Percentiles rank a stretch among this genome's conserved stretches.
Conservation (phyloP, 2,797 vertebrate genomes). For the Danio kyathit region DNA sequence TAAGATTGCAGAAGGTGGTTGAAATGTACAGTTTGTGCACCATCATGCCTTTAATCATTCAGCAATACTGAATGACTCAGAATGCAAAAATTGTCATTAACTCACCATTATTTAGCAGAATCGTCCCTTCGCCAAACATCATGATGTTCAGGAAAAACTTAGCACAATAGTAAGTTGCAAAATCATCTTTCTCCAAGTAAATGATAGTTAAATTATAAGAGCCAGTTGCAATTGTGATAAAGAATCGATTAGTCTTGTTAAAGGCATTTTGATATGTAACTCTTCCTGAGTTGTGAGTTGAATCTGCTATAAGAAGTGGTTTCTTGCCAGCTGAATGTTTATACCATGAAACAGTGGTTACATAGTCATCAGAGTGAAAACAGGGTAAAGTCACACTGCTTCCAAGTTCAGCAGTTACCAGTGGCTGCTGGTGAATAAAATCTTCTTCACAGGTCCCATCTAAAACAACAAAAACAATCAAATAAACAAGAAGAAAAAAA, state of each 20-base stretch:
- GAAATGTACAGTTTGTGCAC: too few species aligned
- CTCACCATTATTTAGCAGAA: slow-evolving; percentile 39
- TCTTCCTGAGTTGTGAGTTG: neutral
- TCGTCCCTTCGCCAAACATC: slow-evolving; percentile 19
- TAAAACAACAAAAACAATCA: neutral
- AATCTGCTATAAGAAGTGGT: slow-evolving; percentile 12
- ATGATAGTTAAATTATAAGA: slow-evolving; percentile 3
- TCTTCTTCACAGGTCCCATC: neutral
- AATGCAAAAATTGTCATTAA: neutral
- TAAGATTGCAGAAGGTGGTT: too few species aligned
- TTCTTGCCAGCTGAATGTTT: neutral
- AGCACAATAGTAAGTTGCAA: slow-evolving; percentile 46
- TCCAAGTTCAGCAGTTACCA: slow-evolving; percentile 8
- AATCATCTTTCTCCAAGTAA: slow-evolving; percentile 4
- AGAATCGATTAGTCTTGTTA: neutral
- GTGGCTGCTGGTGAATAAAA: neutral
- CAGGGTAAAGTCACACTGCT: slow-evolving; percentile 18
- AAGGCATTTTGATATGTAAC: neutral
- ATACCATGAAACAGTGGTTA: slow-evolving; percentile 14
- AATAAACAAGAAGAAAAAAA: neutral
- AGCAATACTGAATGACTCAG: neutral
- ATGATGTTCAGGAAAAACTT: neutral
- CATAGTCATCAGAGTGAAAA: neutral
- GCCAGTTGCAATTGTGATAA: neutral
- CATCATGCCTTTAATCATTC: too few species aligned